Conservation (phyloP, 92 coral and sea anemone genomes). For the Meandrina meandrites region DNA sequence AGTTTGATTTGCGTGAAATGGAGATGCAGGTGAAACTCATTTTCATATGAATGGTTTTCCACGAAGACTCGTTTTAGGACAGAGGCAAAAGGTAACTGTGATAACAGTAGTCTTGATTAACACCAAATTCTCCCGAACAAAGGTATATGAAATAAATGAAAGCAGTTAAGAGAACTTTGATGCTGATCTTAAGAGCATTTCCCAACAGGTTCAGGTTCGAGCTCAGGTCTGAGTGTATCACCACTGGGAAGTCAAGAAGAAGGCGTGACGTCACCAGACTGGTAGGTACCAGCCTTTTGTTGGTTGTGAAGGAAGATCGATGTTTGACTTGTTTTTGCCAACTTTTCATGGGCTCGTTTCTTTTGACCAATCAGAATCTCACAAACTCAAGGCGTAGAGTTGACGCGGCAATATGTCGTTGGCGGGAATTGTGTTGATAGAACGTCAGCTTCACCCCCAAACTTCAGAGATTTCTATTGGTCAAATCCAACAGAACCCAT, state of each 20-base stretch:
- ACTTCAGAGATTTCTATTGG: no score
- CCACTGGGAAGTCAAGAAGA: constrained; percentile 86
- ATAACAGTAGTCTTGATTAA: no score
- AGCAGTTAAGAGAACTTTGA: neutral
- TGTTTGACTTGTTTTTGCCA: neutral
- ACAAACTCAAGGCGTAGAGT: neutral
- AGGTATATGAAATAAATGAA: neutral
- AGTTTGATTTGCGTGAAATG: no score
- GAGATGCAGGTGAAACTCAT: no score
- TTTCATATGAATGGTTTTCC: no score
- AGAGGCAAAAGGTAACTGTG: no score
- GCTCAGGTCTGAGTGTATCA: constrained; percentile 83
- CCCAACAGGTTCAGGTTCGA: constrained; percentile 57
- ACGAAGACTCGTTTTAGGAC: no score
- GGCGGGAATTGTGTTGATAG: no score
- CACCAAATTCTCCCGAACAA: neutral
- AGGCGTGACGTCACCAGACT: constrained; percentile 74
- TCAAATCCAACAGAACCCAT: no score
- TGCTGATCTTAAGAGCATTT: neutral
- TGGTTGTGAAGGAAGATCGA: neutral
- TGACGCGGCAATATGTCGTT: no score
- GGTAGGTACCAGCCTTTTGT: constrained; percentile 47
- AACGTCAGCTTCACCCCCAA: no score
- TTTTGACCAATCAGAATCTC: neutral
- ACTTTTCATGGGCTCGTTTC: neutral